These are phyloP conservation scores for Alaudala cheleensis DNA, from an alignment of 2,113 vertebrate genomes.

Conservation along the genomic window DNA sequence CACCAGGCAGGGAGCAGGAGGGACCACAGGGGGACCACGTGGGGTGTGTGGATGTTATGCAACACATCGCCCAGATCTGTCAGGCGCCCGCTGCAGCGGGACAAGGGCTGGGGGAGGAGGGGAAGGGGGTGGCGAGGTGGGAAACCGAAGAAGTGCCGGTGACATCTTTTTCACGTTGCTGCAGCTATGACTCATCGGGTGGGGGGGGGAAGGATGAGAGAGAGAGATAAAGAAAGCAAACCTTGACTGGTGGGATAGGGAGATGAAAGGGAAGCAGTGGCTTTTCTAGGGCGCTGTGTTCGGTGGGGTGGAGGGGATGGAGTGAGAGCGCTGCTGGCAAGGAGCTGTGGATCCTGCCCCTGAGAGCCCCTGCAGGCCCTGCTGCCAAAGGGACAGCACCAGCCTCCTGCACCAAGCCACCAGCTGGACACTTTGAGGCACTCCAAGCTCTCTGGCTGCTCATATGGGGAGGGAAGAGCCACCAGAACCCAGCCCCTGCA, in stretches of 20 bases:
- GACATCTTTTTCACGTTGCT: slow-evolving; percentile 29
- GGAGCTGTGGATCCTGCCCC: accelerated
- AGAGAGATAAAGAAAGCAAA: slow-evolving; percentile 31
- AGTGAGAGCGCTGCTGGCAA: neutral
- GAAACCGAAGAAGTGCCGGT: slow-evolving; percentile 12
- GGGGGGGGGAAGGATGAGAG: neutral
- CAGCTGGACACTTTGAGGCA: neutral
- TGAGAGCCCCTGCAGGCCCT: neutral
- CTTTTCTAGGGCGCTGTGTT: neutral
- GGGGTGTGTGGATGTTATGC: neutral
- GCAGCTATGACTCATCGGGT: slow-evolving; percentile 53
- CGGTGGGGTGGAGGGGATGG: neutral
- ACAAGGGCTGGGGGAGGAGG: slow-evolving; percentile 34
- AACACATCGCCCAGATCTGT: slow-evolving; percentile 38
- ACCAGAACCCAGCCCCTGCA: neutral
- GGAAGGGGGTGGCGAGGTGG: slow-evolving; percentile 50
- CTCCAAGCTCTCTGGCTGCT: neutral
- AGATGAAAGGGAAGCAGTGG: slow-evolving; percentile 7
- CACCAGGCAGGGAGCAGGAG: neutral
- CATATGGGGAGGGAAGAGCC: neutral
- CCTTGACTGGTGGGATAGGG: neutral
- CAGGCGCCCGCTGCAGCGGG: neutral
- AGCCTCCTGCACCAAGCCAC: neutral
- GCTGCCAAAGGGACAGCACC: neutral
- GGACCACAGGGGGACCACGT: neutral